Percentiles rank a stretch among this genome's conserved stretches.
Conservation (phyloP, 1,140 invertebrate species). For the Brachionus koreanus region DNA sequence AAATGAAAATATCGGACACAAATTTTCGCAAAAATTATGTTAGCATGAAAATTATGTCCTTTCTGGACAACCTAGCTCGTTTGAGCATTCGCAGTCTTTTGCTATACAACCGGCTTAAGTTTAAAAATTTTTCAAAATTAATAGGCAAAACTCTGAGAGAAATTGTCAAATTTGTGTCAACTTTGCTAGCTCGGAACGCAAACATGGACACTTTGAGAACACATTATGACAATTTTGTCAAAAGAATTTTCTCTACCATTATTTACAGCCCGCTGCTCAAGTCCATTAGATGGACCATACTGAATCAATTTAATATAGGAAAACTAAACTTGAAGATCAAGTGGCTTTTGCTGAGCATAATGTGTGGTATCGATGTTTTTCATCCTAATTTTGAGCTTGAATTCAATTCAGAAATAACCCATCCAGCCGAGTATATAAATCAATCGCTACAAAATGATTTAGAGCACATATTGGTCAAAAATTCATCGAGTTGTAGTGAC, state of each 20-base stretch:
- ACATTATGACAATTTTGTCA: conserved; percentile 33
- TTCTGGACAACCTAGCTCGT: conserved; percentile 28
- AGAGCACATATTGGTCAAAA: conserved; percentile 21
- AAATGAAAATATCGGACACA: background rate
- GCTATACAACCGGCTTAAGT: conserved; percentile 28
- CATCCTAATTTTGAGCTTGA: conserved; percentile 36
- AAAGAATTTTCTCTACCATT: conserved; percentile 35
- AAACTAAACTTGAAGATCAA: conserved; percentile 19
- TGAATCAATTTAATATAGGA: conserved; percentile 32
- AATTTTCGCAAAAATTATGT: conserved; percentile 37
- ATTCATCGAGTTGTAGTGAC: background rate
- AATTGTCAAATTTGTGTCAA: conserved; percentile 28
- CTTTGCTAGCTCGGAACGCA: background rate
- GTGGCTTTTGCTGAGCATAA: conserved; percentile 37
- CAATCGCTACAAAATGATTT: conserved; percentile 4
- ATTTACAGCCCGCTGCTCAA: background rate
- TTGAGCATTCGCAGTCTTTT: conserved; percentile 31
- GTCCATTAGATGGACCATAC: conserved; percentile 32
- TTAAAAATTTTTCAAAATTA: conserved; percentile 40
- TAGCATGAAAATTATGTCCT: conserved; percentile 32
- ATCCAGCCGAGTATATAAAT: background rate
- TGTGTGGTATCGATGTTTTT: conserved; percentile 41
- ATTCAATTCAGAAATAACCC: background rate
- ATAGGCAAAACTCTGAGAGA: conserved; percentile 35
- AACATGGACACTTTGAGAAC: background rate